Percentiles rank a stretch among this genome's conserved stretches.
These are phyloP conservation scores for Plebejus anna DNA, from an alignment of 2,888 invertebrate species.

Conservation along the genomic window DNA sequence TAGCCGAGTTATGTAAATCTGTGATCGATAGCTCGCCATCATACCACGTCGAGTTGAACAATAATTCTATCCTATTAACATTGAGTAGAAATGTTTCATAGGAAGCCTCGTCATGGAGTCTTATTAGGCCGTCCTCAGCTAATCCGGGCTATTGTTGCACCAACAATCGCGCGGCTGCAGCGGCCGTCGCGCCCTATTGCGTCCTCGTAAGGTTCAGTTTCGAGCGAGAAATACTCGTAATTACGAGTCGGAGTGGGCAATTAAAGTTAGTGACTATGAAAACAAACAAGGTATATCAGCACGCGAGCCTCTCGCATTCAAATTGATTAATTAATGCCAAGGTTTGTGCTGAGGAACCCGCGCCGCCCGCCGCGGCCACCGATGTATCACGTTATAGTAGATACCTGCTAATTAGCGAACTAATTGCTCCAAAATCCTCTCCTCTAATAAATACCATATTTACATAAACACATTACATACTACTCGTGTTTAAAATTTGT, in stretches of 20 bases:
- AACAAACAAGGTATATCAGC: constrained; percentile 48
- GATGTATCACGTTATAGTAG: constrained; percentile 5
- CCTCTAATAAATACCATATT: constrained; percentile 20
- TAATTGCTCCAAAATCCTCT: constrained; percentile 6
- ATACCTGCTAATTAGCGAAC: not conserved
- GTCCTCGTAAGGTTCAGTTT: not conserved
- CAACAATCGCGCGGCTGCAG: constrained; percentile 1
- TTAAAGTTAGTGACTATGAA: constrained; percentile 58
- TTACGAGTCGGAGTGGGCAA: constrained; percentile 39
- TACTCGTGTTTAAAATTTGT: not conserved
- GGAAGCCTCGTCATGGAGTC: constrained; percentile 25
- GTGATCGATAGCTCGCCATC: not conserved
- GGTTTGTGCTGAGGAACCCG: not conserved
- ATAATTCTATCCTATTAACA: constrained; percentile 3
- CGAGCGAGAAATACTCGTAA: constrained; percentile 18
- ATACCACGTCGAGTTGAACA: not conserved
- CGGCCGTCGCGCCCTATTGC: not conserved
- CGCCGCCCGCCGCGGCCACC: not conserved
- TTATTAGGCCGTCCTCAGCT: constrained; percentile 34
- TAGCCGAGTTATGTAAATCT: not conserved
- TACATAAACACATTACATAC: not conserved
- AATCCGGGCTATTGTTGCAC: constrained; percentile 44
- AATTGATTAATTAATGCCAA: constrained; percentile 29
- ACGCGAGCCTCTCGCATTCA: constrained; percentile 26
- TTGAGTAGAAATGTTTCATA: constrained; percentile 3